A percentile compares a stretch with the other conserved stretches of the same genome.
These are phyloP conservation scores for Petrophora chlorosata DNA, from an alignment of 2,888 invertebrate species.

Conservation along the genomic window DNA sequence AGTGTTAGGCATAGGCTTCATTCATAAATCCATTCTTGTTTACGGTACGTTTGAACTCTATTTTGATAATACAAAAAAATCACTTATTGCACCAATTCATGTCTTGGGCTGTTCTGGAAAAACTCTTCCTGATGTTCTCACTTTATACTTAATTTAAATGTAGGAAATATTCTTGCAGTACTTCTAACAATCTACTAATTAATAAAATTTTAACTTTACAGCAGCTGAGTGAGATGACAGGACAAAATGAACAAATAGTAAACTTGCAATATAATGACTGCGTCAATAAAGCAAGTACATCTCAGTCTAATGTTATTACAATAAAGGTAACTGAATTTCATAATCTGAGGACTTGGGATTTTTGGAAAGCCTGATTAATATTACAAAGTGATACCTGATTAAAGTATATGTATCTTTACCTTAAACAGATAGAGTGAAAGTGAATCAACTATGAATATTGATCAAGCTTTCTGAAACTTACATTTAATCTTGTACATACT, in stretches of 20 bases:
- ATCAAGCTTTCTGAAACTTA: too few species aligned
- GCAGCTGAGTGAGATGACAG: conserved; percentile 37
- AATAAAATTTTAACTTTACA: conserved; percentile 12
- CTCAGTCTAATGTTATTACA: conserved; percentile 54
- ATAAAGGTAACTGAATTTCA: conserved; percentile 54
- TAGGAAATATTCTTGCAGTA: neutral
- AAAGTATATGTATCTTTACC: neutral
- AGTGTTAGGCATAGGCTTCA: too few species aligned
- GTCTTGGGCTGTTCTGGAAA: too few species aligned
- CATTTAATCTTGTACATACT: too few species aligned
- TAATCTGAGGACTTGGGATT: too few species aligned
- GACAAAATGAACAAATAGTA: conserved; percentile 30
- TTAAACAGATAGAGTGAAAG: too few species aligned
- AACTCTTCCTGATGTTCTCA: neutral
- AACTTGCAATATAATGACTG: conserved; percentile 27
- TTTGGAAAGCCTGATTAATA: neutral
- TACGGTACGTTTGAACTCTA: too few species aligned
- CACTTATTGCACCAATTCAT: too few species aligned
- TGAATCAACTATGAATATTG: too few species aligned
- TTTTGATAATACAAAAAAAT: too few species aligned
- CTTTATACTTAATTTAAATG: neutral
- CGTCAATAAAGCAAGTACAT: conserved; percentile 34
- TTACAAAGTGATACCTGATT: neutral
- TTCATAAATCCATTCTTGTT: too few species aligned
- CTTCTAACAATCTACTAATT: neutral